Evolutionary conservation across 2,888 invertebrate genomes (phyloP).

Genomic region (Osmoderma eremita): DNA sequence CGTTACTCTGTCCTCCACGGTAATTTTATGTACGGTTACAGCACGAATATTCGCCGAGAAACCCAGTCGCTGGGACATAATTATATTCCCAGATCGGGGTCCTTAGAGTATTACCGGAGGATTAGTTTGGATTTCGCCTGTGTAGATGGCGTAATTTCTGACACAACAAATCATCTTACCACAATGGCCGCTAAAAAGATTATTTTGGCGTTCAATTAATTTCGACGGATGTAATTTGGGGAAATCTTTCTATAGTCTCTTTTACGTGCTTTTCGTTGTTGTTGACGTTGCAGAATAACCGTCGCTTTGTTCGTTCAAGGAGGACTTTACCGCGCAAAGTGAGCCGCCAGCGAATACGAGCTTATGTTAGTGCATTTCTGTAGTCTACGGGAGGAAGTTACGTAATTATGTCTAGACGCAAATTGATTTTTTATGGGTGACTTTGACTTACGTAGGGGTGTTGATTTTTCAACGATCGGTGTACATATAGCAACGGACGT

Average conservation of each 20-base stretch:
- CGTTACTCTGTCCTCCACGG: conserved; percentile 1
- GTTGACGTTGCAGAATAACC: no score
- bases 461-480: no score
- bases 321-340: no score
- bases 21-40: conserved; percentile 13
- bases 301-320: no score
- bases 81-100: conserved; percentile 31
- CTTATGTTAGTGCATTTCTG: no score
- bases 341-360: background rate
- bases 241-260: background rate
- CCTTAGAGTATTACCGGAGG: conserved; percentile 26
- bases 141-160: conserved; percentile 23
- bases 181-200: conserved; percentile 30
- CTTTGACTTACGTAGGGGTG: no score
- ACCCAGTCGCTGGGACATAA: conserved; percentile 10
- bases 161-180: conserved; percentile 33
- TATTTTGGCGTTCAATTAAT: conserved; percentile 28
- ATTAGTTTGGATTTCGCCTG: conserved; percentile 26
- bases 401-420: no score
- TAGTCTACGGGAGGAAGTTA: no score
- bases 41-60: conserved; percentile 11
- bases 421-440: no score
- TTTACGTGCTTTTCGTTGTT: no score
- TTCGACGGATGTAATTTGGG: conserved; percentile 18
- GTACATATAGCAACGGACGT: no score